A percentile compares a stretch with the other conserved stretches of the same genome.
Conservation (phyloP, 2,888 invertebrate genomes). For the Kryphioiulus occultus region DNA sequence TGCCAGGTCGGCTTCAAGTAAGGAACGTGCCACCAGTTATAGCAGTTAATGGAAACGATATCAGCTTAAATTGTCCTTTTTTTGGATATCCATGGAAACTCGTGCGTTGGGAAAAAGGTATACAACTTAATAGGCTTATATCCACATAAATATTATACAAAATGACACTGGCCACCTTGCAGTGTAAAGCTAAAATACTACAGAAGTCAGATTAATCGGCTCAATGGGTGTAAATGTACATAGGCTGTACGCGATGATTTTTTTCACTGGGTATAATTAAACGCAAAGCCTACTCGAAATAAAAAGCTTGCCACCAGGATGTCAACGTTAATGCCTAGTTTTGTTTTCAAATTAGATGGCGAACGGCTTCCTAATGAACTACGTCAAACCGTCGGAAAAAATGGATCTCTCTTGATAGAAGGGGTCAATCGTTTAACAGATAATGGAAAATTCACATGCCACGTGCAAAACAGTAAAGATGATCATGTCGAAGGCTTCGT, state of each 20-base stretch:
- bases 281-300: too few relatives aligned
- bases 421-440: slow-evolving; percentile 91
- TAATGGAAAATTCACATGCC: slow-evolving; percentile 93
- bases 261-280: too few relatives aligned
- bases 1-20: background rate
- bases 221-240: too few relatives aligned
- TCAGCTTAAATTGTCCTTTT: slow-evolving; percentile 51
- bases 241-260: too few relatives aligned
- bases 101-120: slow-evolving; percentile 54
- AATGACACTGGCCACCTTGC: too few relatives aligned
- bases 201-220: too few relatives aligned
- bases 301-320: too few relatives aligned
- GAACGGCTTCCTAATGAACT: slow-evolving; percentile 90
- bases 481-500: slow-evolving; percentile 70
- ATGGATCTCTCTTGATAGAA: slow-evolving; percentile 91
- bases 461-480: slow-evolving; percentile 88
- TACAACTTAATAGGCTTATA: background rate
- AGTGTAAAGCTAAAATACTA: too few relatives aligned
- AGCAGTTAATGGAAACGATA: slow-evolving; percentile 32
- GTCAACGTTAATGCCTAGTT: too few relatives aligned
- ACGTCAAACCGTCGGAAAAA: slow-evolving; percentile 91
- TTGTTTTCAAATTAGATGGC: slow-evolving; percentile 68
- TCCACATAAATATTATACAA: too few relatives aligned
- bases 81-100: slow-evolving; percentile 53
- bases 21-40: background rate